Percentiles rank a stretch among this genome's conserved stretches.
These are phyloP conservation scores for Hemithea aestivaria DNA, from an alignment of 2,888 invertebrate genomes.

Conservation along the genomic window DNA sequence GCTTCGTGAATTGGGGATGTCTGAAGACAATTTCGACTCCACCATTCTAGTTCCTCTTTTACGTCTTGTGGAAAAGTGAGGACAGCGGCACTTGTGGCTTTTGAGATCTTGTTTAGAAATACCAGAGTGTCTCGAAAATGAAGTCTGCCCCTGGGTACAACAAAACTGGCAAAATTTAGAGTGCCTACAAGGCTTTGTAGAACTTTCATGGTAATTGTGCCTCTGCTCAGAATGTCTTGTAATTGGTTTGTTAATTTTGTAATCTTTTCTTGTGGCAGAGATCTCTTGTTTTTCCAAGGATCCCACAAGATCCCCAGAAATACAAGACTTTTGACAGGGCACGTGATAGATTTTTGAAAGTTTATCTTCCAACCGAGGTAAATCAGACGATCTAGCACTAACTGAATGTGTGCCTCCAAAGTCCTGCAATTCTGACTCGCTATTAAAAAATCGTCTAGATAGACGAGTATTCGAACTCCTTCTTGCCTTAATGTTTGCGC, in stretches of 20 bases:
- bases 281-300: constrained; percentile 10
- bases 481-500: constrained; percentile 21
- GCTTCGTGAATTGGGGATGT: constrained; percentile 1
- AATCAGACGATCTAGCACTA: neutral
- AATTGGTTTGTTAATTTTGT: neutral
- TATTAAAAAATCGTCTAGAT: constrained; percentile 8
- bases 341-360: constrained; percentile 13
- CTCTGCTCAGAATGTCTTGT: neutral
- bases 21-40: neutral
- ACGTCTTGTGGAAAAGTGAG: neutral
- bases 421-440: neutral
- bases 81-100: neutral
- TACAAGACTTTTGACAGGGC: constrained; percentile 13
- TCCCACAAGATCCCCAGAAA: constrained; percentile 24
- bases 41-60: neutral
- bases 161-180: constrained; percentile 11
- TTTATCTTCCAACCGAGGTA: constrained; percentile 19
- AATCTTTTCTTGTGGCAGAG: neutral
- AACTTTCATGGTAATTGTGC: neutral
- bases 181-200: constrained; percentile 4
- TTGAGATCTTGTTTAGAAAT: neutral
- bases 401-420: neutral
- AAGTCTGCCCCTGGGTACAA: constrained; percentile 3
- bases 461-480: constrained; percentile 20
- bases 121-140: neutral